phyloP scores from a whole-genome alignment of 2,113 vertebrate species.

The Otus sunia region DNA sequence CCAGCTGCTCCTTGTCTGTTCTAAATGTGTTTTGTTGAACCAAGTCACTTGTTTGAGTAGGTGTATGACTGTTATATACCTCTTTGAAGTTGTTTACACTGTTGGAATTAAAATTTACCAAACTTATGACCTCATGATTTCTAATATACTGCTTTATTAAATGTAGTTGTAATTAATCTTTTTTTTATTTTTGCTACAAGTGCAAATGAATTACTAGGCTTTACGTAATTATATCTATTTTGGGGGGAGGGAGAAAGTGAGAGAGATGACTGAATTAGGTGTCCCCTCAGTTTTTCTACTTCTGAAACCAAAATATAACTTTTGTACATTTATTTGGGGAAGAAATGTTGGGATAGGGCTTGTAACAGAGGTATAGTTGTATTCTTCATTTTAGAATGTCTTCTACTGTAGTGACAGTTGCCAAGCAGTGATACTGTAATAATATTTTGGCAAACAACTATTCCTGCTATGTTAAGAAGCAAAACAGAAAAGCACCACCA shows the following conservation, averaged over 20 bases:
- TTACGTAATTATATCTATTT: background rate
- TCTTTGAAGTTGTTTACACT: background rate
- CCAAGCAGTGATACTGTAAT: background rate
- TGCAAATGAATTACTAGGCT: background rate
- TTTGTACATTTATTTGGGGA: background rate
- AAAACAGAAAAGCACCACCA: background rate
- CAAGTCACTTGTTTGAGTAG: background rate
- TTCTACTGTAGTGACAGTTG: background rate
- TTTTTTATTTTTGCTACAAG: background rate
- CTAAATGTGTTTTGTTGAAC: background rate
- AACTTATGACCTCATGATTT: background rate
- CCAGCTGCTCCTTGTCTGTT: background rate
- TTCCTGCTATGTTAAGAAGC: background rate
- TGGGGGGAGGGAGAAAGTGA: background rate
- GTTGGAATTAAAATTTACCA: background rate
- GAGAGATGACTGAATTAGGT: background rate
- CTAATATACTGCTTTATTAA: background rate
- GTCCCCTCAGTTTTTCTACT: background rate
- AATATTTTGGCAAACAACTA: background rate
- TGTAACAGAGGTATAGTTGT: background rate
- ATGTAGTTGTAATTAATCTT: background rate
- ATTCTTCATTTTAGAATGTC: background rate
- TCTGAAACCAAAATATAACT: background rate
- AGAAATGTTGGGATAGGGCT: background rate
- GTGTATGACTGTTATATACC: background rate